Percentiles rank a stretch among this genome's conserved stretches.
These are phyloP conservation scores for Leptinotarsa peninsularis DNA, from an alignment of 2,888 invertebrate genomes.

Conservation along the genomic window DNA sequence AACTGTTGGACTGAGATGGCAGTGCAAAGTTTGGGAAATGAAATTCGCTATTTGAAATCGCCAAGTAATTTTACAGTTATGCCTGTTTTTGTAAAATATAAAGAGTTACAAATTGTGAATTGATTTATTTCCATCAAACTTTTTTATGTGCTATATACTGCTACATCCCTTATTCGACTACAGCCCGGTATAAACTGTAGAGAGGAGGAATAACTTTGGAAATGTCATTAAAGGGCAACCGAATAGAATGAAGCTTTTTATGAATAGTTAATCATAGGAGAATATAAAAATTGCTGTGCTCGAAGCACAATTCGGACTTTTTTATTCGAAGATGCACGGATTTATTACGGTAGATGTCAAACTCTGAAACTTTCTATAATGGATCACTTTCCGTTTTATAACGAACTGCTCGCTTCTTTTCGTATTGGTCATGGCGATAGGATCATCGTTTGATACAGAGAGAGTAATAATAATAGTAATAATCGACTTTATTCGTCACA, in stretches of 20 bases:
- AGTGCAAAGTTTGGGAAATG: no score
- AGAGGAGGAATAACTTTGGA: not conserved
- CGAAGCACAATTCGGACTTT: not conserved
- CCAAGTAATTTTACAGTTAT: no score
- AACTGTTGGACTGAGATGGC: no score
- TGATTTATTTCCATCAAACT: no score
- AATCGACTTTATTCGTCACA: no score
- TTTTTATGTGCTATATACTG: no score
- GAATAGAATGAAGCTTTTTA: slow-evolving; percentile 1
- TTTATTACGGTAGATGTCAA: slow-evolving; percentile 47
- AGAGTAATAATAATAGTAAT: no score
- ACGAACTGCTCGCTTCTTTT: slow-evolving; percentile 35
- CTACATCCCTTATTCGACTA: not conserved
- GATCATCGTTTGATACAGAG: not conserved
- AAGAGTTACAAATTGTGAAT: no score
- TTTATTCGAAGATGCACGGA: slow-evolving; percentile 44
- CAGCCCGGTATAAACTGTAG: not conserved
- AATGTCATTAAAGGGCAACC: not conserved
- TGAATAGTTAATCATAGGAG: slow-evolving; percentile 4
- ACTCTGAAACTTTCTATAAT: slow-evolving; percentile 53
- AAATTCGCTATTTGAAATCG: no score
- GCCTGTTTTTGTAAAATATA: no score
- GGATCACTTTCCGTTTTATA: slow-evolving; percentile 53
- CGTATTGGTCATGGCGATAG: slow-evolving; percentile 14
- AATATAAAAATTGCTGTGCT: not conserved